These are phyloP conservation scores for Carapus acus DNA, from an alignment of 2,797 vertebrate species.

Conservation along the genomic window DNA sequence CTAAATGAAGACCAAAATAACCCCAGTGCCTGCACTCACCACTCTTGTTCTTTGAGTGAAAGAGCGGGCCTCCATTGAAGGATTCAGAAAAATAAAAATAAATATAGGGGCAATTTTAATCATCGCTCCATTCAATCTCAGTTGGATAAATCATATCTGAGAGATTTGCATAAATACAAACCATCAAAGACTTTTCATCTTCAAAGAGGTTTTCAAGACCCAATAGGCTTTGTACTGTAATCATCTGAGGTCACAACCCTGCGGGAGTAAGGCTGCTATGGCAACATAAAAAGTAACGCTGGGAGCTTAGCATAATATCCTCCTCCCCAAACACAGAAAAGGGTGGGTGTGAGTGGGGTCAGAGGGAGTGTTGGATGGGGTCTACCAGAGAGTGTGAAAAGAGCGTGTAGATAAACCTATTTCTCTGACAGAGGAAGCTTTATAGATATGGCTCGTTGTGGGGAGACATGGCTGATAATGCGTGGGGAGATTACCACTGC, in stretches of 20 bases:
- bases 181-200: slow-evolving; percentile 99
- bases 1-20: slow-evolving; percentile 84
- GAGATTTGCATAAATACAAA: slow-evolving; percentile 99
- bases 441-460: slow-evolving; percentile 47
- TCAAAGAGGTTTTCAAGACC: slow-evolving; percentile 99
- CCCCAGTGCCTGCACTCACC: slow-evolving; percentile 72
- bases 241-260: slow-evolving; percentile 99
- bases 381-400: slow-evolving; percentile 55
- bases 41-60: slow-evolving; percentile 83
- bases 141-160: slow-evolving; percentile 99
- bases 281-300: slow-evolving; percentile 99
- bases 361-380: slow-evolving; percentile 6
- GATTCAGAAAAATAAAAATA: slow-evolving; percentile 74
- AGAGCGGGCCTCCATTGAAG: slow-evolving; percentile 92
- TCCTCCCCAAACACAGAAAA: slow-evolving; percentile 59
- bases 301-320: slow-evolving; percentile 99
- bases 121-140: slow-evolving; percentile 99
- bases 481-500: slow-evolving; percentile 49
- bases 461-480: slow-evolving; percentile 49
- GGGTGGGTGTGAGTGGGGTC: slow-evolving; percentile 21
- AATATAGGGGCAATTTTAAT: slow-evolving; percentile 98
- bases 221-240: slow-evolving; percentile 99
- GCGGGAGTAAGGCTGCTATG: slow-evolving; percentile 99
- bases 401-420: slow-evolving; percentile 68
- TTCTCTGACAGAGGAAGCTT: slow-evolving; percentile 59